Evolutionary conservation across 2,113 vertebrate genomes (phyloP), one percentile per base, ranked within the genome.

Genomic region (Melanostigma gelatinosum): DNA sequence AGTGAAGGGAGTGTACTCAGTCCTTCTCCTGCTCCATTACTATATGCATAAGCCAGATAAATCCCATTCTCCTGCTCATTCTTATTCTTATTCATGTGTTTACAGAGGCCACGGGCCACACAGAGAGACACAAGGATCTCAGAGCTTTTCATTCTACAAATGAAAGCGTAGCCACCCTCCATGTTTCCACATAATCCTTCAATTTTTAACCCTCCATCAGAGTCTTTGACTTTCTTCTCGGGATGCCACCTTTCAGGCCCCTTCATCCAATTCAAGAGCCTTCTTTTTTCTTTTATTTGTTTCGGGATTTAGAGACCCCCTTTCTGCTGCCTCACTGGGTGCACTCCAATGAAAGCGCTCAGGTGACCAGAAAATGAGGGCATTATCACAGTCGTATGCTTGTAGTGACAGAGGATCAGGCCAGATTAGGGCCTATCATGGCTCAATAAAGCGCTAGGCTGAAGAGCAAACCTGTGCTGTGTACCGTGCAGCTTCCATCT

Each of bases 51-150:
- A 90, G 87, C 71, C 70, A 60, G 80, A 91, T 83, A 71, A 90
- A 88, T 79, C 84, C 85, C 61, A 66, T 90, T 93, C 91, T 89
- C 62, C 32, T 40, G 40, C 36, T 80, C 84, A 62, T 46, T 75
- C 84, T 85, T 87, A 90, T 94, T 95, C 87, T 86, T 86, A 96
- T 95, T 95, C 94, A 95, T 95, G 93, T 94, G 94, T 94, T 93
- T 95, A 82, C 88, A 82, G 76, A 89, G 84, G 87, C 88, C 87
- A 89, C 72, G 67, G 95, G 93, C 95, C 95, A 95, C 94, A 96
- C 94, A 95, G 92, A 89, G 87, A 94, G 93, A 90, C 73, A 81
- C 85, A 83, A 89, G 82, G 64, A 77, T 81, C 75, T 72, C 81
- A 24, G n/a, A 79, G 79, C 89, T 92, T 86, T 86, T 83, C 42